Evolutionary conservation across 2,888 invertebrate genomes (phyloP).

Genomic region (Lysandra coridon): DNA sequence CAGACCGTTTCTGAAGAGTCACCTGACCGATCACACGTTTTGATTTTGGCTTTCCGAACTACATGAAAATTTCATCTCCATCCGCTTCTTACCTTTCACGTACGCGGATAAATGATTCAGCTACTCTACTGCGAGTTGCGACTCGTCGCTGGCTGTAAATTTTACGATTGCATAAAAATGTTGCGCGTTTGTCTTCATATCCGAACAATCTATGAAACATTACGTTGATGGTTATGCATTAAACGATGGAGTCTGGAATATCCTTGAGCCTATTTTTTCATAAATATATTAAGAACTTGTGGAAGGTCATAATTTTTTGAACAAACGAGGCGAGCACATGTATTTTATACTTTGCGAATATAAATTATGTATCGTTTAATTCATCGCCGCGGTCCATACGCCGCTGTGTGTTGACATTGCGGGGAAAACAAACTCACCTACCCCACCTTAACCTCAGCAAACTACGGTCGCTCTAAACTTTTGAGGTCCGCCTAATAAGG

Average conservation of each 20-base stretch:
- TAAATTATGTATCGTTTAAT: constrained; percentile 46
- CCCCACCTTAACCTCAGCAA: constrained; percentile 73
- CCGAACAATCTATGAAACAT: constrained; percentile 14
- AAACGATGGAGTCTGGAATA: neutral
- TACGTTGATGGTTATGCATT: neutral
- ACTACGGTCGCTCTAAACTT: constrained; percentile 75
- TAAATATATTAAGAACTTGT: neutral
- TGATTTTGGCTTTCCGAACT: neutral
- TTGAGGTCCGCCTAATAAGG: constrained; percentile 77
- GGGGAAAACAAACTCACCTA: constrained; percentile 69
- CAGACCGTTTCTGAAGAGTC: neutral
- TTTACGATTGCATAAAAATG: constrained; percentile 17
- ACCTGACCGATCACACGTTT: neutral
- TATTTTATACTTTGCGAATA: constrained; percentile 4
- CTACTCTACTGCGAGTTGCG: neutral
- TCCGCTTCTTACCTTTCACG: neutral
- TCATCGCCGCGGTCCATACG: constrained; percentile 52
- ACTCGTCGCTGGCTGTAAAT: constrained; percentile 13
- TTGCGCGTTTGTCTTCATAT: constrained; percentile 21
- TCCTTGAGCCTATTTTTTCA: neutral
- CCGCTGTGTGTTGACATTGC: constrained; percentile 60
- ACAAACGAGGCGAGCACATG: neutral
- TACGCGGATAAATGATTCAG: constrained; percentile 17
- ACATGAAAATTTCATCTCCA: neutral
- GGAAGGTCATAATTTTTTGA: neutral